Percentiles rank a stretch among this genome's conserved stretches.
phyloP scores from a whole-genome alignment of 2,797 vertebrate species.

The Sternarchorhynchus goeldii region DNA sequence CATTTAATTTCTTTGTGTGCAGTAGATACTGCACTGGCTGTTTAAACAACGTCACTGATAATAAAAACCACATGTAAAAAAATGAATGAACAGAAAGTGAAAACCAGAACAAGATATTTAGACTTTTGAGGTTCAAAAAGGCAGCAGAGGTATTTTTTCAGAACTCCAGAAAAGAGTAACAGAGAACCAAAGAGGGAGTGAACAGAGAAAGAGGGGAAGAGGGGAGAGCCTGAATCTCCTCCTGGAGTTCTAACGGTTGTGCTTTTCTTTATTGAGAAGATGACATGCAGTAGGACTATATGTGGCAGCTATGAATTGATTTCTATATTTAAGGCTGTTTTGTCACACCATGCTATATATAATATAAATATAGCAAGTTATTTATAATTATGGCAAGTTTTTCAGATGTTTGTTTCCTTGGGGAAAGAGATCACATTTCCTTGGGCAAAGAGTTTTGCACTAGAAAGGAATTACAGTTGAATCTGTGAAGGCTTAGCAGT shows the following conservation, averaged over 20 bases:
- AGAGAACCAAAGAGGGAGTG: slow-evolving; percentile 11
- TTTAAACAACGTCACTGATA: slow-evolving; percentile 4
- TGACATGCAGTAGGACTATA: slow-evolving; percentile 32
- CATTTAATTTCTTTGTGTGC: not conserved
- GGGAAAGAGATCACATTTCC: not conserved
- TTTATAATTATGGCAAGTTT: not conserved
- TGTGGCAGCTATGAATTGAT: too few relatives aligned
- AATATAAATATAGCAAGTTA: not conserved
- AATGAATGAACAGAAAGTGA: too few relatives aligned
- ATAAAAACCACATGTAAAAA: not conserved
- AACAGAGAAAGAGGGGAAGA: slow-evolving; percentile 39
- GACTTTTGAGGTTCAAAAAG: too few relatives aligned
- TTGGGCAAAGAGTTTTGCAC: not conserved
- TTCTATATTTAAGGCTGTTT: too few relatives aligned
- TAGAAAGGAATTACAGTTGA: not conserved
- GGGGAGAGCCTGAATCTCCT: slow-evolving; percentile 57
- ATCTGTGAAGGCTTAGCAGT: not conserved
- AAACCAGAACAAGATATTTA: not conserved
- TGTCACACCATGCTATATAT: not conserved
- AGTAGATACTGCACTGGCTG: not conserved
- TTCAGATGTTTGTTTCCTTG: not conserved
- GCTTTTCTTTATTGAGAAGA: slow-evolving; percentile 27
- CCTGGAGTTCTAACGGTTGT: slow-evolving; percentile 47
- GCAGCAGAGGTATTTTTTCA: not conserved
- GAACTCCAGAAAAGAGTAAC: not conserved